phyloP scores from a whole-genome alignment of 35 echinoderm and acorn worm genomes.

The Apostichopus californicus region DNA sequence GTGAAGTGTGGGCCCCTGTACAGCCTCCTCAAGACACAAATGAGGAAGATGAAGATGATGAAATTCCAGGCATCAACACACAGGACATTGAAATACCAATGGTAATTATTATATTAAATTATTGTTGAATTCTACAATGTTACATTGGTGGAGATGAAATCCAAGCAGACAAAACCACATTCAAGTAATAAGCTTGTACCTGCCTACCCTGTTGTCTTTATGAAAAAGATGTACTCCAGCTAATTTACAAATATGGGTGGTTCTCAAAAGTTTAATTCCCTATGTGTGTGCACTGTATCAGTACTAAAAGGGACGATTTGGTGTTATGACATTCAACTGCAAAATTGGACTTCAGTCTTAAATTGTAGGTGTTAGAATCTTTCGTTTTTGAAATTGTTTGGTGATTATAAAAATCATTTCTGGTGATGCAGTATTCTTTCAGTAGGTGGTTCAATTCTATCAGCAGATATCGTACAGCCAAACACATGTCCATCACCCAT shows the following conservation, averaged over 20 bases:
- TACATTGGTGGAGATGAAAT: neutral
- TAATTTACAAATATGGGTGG: neutral
- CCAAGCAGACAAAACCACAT: neutral
- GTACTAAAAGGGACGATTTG: too few species aligned
- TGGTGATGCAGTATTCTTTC: too few species aligned
- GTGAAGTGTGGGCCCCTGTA: constrained; percentile 3
- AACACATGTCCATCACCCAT: too few species aligned
- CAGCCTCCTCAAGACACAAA: neutral
- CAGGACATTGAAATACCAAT: neutral
- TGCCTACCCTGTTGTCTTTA: neutral
- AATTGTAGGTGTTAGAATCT: too few species aligned
- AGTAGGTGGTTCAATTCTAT: too few species aligned
- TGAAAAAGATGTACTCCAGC: neutral
- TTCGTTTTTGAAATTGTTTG: too few species aligned
- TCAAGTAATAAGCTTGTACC: neutral
- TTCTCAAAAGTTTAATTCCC: neutral
- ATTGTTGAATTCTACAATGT: neutral
- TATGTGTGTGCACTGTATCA: too few species aligned
- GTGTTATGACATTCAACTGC: too few species aligned
- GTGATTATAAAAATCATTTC: too few species aligned
- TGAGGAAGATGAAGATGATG: neutral
- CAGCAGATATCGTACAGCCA: too few species aligned
- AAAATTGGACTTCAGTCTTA: too few species aligned
- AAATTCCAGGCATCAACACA: neutral
- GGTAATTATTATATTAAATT: neutral